Percentiles rank a stretch among this genome's conserved stretches.
Evolutionary conservation across 2,797 vertebrate genomes (phyloP).

Genomic region (Balearica regulorum): DNA sequence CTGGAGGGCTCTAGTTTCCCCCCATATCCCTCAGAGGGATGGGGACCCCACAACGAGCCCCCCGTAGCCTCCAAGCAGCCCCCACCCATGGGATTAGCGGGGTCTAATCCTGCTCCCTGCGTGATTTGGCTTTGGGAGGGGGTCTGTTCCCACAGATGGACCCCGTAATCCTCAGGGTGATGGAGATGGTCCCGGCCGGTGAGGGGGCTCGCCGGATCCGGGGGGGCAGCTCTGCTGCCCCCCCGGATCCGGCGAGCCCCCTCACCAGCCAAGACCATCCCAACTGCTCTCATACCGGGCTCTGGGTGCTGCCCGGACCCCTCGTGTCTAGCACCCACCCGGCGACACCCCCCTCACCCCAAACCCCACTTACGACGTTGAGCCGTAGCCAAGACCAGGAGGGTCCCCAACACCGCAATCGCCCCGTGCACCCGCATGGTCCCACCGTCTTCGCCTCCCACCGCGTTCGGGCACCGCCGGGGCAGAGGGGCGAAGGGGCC

Average conservation of each 20-base stretch:
- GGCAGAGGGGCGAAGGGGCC: not conserved
- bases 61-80: not conserved
- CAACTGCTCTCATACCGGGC: rapidly evolving
- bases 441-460: not conserved
- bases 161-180: too few species aligned
- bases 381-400: constrained; percentile 33
- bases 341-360: not conserved
- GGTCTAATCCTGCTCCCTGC: not conserved
- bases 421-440: not conserved
- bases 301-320: not conserved
- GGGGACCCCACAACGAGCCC: not conserved
- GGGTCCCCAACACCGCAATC: not conserved
- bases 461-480: not conserved
- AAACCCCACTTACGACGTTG: constrained; percentile 55
- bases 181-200: not conserved
- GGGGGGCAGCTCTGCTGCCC: not conserved
- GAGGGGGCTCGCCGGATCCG: not conserved
- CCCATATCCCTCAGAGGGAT: not conserved
- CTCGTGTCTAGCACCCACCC: too few species aligned
- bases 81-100: not conserved
- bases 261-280: not conserved
- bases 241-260: not conserved
- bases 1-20: not conserved
- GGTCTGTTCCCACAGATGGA: not conserved
- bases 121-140: not conserved